Evolutionary conservation across 2,113 vertebrate species (phyloP).

Genomic region (Chrysemys picta): DNA sequence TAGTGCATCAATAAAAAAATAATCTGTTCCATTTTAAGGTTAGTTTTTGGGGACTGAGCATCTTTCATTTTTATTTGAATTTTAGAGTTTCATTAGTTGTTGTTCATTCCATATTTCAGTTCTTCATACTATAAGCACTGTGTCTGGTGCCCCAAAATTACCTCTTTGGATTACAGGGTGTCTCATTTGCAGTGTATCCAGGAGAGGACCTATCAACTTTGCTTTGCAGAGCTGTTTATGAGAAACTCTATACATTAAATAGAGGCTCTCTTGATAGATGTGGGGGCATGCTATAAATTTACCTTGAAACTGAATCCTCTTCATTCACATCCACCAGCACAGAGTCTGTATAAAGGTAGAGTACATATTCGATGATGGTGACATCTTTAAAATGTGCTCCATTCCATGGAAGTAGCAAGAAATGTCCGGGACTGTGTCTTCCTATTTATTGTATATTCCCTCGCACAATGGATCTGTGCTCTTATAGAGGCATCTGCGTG

Average conservation of each 20-base stretch:
- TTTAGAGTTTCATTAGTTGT: neutral
- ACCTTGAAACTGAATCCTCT: neutral
- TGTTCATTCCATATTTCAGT: neutral
- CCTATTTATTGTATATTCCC: neutral
- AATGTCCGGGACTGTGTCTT: neutral
- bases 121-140: neutral
- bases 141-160: neutral
- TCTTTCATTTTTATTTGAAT: neutral
- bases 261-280: neutral
- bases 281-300: neutral
- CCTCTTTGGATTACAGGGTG: neutral
- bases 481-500: neutral
- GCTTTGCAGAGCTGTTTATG: fast-evolving
- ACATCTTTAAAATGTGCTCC: fast-evolving
- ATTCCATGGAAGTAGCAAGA: neutral
- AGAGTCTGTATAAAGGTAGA: neutral
- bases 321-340: neutral
- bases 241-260: neutral
- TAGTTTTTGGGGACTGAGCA: neutral
- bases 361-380: neutral
- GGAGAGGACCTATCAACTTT: neutral
- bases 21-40: neutral
- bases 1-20: neutral
- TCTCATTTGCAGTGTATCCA: neutral
- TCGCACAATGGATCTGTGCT: neutral